Percentiles rank a stretch among this genome's conserved stretches.
Conservation (phyloP, 1,140 invertebrate genomes). For the Alviniconcha marisindica region DNA sequence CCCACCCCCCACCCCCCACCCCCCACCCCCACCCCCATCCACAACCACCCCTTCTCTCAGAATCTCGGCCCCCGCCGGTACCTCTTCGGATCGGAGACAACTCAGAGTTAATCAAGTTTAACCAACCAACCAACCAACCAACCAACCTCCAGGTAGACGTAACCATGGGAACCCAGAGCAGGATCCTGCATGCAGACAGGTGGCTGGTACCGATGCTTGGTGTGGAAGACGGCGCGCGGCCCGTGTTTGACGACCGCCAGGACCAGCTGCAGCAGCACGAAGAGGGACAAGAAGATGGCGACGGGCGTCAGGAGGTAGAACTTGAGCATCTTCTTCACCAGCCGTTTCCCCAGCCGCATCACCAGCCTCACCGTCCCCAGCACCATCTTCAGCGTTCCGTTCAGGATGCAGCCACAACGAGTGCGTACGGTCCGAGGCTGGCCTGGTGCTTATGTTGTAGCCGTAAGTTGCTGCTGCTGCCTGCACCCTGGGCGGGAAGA, state of each 20-base stretch:
- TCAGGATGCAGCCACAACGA: too few relatives aligned
- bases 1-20: too few relatives aligned
- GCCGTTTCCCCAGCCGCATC: background rate
- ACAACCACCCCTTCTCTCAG: too few relatives aligned
- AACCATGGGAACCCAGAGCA: constrained; percentile 58
- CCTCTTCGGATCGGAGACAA: background rate
- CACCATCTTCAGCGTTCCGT: too few relatives aligned
- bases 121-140: too few relatives aligned
- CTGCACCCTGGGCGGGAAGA: too few relatives aligned
- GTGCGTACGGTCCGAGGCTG: too few relatives aligned
- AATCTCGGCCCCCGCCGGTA: too few relatives aligned
- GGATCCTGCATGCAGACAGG: constrained; percentile 59
- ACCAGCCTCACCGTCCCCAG: too few relatives aligned
- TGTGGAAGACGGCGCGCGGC: background rate
- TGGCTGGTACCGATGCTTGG: constrained; percentile 41
- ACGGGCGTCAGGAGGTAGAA: background rate
- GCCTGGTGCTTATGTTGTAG: too few relatives aligned
- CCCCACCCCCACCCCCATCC: too few relatives aligned
- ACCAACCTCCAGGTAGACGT: constrained; percentile 61
- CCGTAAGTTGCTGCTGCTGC: too few relatives aligned
- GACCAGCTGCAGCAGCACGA: background rate
- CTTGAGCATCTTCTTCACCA: background rate
- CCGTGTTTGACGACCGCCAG: background rate
- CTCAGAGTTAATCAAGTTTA: background rate
- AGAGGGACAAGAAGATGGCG: background rate